Conservation (phyloP, 2,888 invertebrate species). For the Thereva nobilitata region DNA sequence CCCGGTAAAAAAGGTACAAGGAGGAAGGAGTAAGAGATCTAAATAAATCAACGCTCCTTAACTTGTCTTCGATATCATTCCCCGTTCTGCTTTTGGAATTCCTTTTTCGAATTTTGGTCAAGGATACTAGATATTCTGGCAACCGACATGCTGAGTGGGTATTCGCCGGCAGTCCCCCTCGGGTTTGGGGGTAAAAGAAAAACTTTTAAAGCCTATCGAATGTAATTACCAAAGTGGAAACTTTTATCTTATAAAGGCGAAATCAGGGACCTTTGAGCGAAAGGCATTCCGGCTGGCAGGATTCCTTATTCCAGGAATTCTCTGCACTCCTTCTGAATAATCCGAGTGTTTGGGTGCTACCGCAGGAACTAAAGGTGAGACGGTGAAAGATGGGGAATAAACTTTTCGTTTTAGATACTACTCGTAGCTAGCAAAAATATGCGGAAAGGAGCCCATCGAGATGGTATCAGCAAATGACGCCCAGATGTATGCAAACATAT, state of each 20-base stretch:
- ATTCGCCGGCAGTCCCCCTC: too few relatives aligned
- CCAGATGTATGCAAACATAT: conserved; percentile 21
- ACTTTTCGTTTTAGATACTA: too few relatives aligned
- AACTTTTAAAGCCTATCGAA: conserved; percentile 14
- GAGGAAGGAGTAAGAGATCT: conserved; percentile 19
- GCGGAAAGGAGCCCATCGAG: too few relatives aligned
- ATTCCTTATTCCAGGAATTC: background rate
- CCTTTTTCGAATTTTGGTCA: conserved; percentile 1
- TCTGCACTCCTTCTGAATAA: too few relatives aligned
- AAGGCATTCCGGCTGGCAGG: background rate
- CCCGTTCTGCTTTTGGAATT: background rate
- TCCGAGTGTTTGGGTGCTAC: too few relatives aligned
- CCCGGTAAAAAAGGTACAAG: too few relatives aligned
- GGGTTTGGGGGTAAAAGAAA: background rate
- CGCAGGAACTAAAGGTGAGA: too few relatives aligned
- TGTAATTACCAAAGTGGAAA: conserved; percentile 30
- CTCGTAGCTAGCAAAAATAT: too few relatives aligned
- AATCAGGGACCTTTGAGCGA: conserved; percentile 26
- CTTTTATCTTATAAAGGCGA: conserved; percentile 27
- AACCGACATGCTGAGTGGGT: background rate
- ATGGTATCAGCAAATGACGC: background rate
- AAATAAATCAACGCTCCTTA: conserved; percentile 40
- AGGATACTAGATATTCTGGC: background rate
- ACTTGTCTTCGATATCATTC: conserved; percentile 36
- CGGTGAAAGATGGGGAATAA: too few relatives aligned